Base-by-base conservation (phyloP, 2,113 vertebrate genomes). In the Corythornis cristatus region DNA sequence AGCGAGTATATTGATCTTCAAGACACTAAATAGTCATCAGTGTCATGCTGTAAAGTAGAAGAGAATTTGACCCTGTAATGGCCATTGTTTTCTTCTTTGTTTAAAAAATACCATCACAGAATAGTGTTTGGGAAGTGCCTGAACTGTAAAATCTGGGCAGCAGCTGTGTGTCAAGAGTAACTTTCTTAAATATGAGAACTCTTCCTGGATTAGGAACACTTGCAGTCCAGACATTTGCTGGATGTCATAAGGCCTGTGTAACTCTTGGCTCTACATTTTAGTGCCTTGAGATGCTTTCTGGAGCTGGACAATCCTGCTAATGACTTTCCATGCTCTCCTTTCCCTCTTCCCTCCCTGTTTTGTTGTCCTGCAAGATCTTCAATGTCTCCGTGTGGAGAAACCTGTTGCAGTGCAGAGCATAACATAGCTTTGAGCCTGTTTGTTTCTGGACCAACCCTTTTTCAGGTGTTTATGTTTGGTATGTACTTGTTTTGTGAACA, bases 141-240 rank as follows among this genome's bases (percentile, higher is more conserved):
- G 74, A 81, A 20, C 61, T 80, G 46, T 74, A 85, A 86, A 93
- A 89, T 92, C 87, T 60, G 62, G 57, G 48, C 81, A 95, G 61
- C 5, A 76, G 40, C 81, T 81, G 81, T 40, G 31, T 92, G 77
- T 90, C 2, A 2, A 57, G 74, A 94, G 46, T 62, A 48, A 78
- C 70, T 81, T 76, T 82, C 33, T 89, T 77, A 28, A 78, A 72
- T 21, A 40, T 43, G 57, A 76, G 72, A 81, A 48, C 68, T 19
- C 46, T 81, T 46, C 31, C 40, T 91, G 76, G 60, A 78, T 86
- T 74, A 60, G 51, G 56, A 73, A 26, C 9, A 21, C 21, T 65
- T 74, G 72, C 60, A 67, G 22, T 77, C 20, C 46, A 57, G 86
- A 65, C 43, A 23, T 25, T 76, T 90, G 70, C 57, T 82, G 81